These are phyloP conservation scores for Sula dactylatra DNA, from an alignment of 2,113 vertebrate species.

Conservation along the genomic window DNA sequence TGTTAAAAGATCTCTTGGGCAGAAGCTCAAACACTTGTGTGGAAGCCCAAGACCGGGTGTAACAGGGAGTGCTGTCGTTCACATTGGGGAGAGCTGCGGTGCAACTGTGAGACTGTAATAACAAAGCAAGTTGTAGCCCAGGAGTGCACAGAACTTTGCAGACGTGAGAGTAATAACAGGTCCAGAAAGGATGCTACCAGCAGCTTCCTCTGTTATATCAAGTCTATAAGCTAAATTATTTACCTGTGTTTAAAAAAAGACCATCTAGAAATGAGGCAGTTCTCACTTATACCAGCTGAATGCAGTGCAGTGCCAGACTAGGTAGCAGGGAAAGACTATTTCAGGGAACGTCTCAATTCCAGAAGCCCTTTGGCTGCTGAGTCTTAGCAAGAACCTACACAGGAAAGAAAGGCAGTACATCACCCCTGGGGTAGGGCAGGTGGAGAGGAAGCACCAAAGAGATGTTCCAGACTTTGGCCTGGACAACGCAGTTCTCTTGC, in stretches of 20 bases:
- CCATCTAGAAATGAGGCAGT: fast-evolving
- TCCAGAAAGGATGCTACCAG: fast-evolving
- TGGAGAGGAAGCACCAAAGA: not conserved
- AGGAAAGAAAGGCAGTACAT: not conserved
- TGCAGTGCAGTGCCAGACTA: fast-evolving
- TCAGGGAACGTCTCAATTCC: not conserved
- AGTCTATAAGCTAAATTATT: no score
- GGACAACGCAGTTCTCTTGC: not conserved
- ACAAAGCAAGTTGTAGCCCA: not conserved
- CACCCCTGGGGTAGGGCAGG: not conserved
- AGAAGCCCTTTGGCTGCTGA: not conserved
- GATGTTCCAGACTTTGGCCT: not conserved
- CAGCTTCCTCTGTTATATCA: not conserved
- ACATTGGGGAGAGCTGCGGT: not conserved
- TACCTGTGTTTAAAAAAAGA: not conserved
- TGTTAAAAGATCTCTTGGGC: not conserved
- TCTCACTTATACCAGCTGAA: not conserved
- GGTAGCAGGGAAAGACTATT: not conserved
- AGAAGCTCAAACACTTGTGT: not conserved
- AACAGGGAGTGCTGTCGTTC: not conserved
- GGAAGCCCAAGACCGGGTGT: not conserved
- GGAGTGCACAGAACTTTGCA: not conserved
- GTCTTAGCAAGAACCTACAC: no score
- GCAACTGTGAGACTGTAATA: fast-evolving
- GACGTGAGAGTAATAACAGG: not conserved